Evolutionary conservation across 2,113 vertebrate genomes (phyloP).

Genomic region (Ciconia boyciana): DNA sequence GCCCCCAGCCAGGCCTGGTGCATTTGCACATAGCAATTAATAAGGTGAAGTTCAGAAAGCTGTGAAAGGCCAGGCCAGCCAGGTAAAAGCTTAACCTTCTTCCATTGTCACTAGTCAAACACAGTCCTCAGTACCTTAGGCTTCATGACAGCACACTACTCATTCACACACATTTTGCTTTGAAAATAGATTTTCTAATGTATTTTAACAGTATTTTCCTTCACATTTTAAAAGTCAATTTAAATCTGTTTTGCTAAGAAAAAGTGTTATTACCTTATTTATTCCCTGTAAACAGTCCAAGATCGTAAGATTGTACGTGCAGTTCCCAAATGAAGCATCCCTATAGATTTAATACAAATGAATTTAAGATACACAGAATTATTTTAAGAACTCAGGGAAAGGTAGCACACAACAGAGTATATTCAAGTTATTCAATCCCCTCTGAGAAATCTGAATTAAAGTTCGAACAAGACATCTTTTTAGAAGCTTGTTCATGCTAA

Average conservation of each 20-base stretch:
- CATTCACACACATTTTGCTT: background rate
- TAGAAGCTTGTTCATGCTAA: background rate
- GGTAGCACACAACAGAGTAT: background rate
- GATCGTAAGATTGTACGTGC: slow-evolving; percentile 90
- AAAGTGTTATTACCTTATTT: slow-evolving; percentile 83
- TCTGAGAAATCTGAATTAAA: background rate
- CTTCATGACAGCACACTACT: background rate
- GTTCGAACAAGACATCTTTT: background rate
- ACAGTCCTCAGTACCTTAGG: background rate
- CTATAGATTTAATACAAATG: slow-evolving; percentile 70
- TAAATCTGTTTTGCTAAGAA: background rate
- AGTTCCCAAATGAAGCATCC: slow-evolving; percentile 95
- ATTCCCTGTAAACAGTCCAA: slow-evolving; percentile 96
- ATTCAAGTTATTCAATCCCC: background rate
- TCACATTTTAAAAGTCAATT: background rate
- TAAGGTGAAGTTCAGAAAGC: background rate
- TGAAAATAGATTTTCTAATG: background rate
- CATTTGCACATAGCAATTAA: background rate
- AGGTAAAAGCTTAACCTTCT: background rate
- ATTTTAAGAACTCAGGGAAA: background rate
- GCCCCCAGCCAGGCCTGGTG: background rate
- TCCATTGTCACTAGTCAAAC: background rate
- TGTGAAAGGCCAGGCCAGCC: background rate
- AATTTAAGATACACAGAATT: slow-evolving; percentile 26
- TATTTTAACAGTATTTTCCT: background rate